Base-by-base conservation (phyloP, 2,797 vertebrate genomes). In the Tauraco hartlaubi region DNA sequence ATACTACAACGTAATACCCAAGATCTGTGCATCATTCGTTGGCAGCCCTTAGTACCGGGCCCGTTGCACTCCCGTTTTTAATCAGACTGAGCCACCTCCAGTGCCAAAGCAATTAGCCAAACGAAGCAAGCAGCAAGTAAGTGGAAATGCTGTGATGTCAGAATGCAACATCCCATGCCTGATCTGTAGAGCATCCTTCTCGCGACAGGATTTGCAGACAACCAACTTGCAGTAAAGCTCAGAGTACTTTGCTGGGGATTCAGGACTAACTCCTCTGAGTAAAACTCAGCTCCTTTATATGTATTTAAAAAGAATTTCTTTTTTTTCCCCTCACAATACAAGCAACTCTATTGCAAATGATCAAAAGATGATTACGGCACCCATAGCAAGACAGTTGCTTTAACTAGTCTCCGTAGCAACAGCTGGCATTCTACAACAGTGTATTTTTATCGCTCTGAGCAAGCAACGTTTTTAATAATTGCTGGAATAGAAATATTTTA, bases 61-160 rank as follows among this genome's bases (percentile, higher is more conserved):
- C 35, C 12, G 3, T 0, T 19, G 55, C 28, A 37, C 19, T 67
- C 1, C 2, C 9, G 2, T 44, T 46, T 35, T 12, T 8, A 39
- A 25, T 21, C 28, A 20, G 22, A 22, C 0, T 20, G 37, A 54
- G 48, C 33, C 28, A 29, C 14, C 33, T 17, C 22, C 14, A 29
- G 31, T 41, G 28, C 16, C 52, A 78, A 74, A 69, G 35, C 31
- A 9, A 26, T 21, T 43, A 33, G 17, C 11, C 58, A 19, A 87
- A 33, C 39, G 46, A 61, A 55, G 35, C 15, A 23, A 78, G 43
- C n/a, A 52, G 41, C 3, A 1, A n/a, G 43, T 3, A 31, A 35
- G 26, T 49, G 35, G 14, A 66, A 67, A 31, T 23, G 19, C 56
- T 86, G 78, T 51, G 12, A 1, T 22, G 26, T 33, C 49, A 37